phyloP scores from a whole-genome alignment of 1,140 invertebrate genomes.

The Leptonema lineaticorne region DNA sequence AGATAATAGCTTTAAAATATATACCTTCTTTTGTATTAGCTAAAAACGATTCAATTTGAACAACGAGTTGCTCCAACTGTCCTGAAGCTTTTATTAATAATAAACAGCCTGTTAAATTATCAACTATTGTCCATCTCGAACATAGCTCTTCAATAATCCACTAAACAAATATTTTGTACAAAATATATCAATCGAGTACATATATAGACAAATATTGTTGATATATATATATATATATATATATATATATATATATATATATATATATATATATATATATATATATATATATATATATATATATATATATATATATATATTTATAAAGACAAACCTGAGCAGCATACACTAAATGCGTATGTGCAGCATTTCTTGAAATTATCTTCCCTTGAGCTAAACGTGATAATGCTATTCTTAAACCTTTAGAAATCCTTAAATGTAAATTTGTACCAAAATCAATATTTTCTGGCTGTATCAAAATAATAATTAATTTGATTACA shows the following conservation, averaged over 20 bases:
- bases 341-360: conserved; percentile 25
- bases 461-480: conserved; percentile 9
- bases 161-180: conserved; percentile 8
- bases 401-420: neutral
- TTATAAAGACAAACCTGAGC: conserved; percentile 28
- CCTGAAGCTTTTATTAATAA: conserved; percentile 19
- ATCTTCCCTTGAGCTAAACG: conserved; percentile 27
- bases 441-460: conserved; percentile 32
- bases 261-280: no score
- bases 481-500: neutral
- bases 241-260: neutral
- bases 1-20: neutral
- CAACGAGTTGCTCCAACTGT: conserved; percentile 16
- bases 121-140: conserved; percentile 22
- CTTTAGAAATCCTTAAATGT: conserved; percentile 26
- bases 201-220: neutral
- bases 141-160: conserved; percentile 38
- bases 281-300: neutral
- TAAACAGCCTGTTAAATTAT: conserved; percentile 30
- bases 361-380: conserved; percentile 23
- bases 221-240: no score
- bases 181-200: neutral
- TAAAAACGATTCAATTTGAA: conserved; percentile 4
- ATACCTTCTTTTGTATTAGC: conserved; percentile 21
- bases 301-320: no score